phyloP scores from a whole-genome alignment of 2,113 vertebrate genomes.

The Panthera leo region DNA sequence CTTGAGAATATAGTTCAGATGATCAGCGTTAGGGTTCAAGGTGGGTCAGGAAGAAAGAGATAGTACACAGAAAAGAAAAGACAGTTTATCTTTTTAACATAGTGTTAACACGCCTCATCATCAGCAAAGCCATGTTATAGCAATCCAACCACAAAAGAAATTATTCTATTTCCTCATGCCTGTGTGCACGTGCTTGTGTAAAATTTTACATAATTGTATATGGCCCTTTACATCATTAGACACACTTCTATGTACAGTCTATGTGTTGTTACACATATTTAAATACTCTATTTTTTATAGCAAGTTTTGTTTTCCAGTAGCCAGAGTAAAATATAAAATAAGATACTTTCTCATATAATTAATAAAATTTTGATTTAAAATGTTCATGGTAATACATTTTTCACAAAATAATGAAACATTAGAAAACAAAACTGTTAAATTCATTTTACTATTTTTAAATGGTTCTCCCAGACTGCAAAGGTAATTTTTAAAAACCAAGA shows the following conservation, averaged over 20 bases:
- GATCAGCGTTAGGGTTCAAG: not conserved
- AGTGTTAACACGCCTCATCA: not conserved
- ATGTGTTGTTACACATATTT: not conserved
- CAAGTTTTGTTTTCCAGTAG: not conserved
- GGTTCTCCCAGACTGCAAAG: not conserved
- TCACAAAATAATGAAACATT: conserved; percentile 36
- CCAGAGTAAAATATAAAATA: not conserved
- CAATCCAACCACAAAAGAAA: not conserved
- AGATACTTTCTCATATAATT: not conserved
- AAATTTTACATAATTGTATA: not conserved
- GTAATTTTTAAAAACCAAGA: not conserved
- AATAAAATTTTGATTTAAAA: conserved; percentile 5
- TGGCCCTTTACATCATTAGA: not conserved
- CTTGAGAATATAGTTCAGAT: not conserved
- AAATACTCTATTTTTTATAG: not conserved
- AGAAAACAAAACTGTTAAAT: conserved; percentile 1
- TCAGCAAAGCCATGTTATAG: not conserved
- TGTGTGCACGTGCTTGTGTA: not conserved
- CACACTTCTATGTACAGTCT: not conserved
- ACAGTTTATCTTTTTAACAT: not conserved
- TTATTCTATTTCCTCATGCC: not conserved
- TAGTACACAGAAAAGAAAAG: not conserved
- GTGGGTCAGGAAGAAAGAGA: not conserved
- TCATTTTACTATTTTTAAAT: not conserved
- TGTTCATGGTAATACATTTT: not conserved